Evolutionary conservation across 2,888 invertebrate genomes (phyloP), one percentile per base, ranked within the genome.

Genomic region (Epirrhoe alternata): DNA sequence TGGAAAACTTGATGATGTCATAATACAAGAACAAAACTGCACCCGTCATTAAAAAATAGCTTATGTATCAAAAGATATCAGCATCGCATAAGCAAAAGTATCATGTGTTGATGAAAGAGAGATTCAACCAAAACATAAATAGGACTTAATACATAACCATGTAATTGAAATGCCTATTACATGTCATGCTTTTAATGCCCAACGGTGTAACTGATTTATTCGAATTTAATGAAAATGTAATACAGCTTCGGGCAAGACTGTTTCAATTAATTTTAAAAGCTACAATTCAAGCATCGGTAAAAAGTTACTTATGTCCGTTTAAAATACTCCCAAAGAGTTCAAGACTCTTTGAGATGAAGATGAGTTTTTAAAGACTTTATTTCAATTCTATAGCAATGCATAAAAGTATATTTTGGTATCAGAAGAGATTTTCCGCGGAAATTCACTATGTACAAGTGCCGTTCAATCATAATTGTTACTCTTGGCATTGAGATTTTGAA

Each of bases 401-500:
- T 31, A 31, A 31, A 31, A 5, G 3, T 31, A 33, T 1, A 38
- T 10, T 10, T 38, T 38, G 38, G 10, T 7, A 38, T 10, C 3
- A 3, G 10, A 38, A 10, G 38, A 38, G 7, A 38, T 10, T 33
- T 38, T 1, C 10, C 10, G 38, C 38, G 38, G 10, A 42, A 12
- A 12, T 10, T 2, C 12, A 5, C 12, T 12, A 42, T 12, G 38
- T 42, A 42, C 38, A 14, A 38, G 8, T 52, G 35, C 33, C 56
- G 56, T 62, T 67, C 68, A 42, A 71, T 74, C 71, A 76, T 76
- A 77, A 77, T 77, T 71, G 72, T 74, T 74, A 70, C 69, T 74
- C 70, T 75, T 80, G 78, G 74, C 79, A 82, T 74, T 80, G 80
- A 78, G 69, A 76, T 80, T 75, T 59, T 67, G 66, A 73, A 74